Percentiles rank a stretch among this genome's conserved stretches.
Evolutionary conservation across 2,113 vertebrate genomes (phyloP).

Genomic region (Triplophysa dalaica): DNA sequence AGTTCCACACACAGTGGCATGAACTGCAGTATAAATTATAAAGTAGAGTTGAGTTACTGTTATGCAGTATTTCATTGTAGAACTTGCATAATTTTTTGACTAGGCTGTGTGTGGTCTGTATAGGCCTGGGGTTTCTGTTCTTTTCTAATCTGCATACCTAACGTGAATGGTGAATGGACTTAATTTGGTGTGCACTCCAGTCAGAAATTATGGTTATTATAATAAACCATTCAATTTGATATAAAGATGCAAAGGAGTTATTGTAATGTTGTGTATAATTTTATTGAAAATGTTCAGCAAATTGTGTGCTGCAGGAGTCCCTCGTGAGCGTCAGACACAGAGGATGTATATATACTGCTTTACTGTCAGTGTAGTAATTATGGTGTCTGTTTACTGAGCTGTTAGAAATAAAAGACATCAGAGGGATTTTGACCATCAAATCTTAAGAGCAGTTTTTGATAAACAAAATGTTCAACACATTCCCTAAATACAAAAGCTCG

Average conservation of each 20-base stretch:
- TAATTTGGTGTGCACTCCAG: conserved; percentile 10
- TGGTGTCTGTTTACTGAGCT: neutral
- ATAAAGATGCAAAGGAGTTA: neutral
- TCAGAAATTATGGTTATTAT: neutral
- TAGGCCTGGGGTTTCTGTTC: conserved; percentile 44
- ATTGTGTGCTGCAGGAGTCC: neutral
- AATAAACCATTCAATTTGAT: conserved; percentile 34
- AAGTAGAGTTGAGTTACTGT: conserved; percentile 63
- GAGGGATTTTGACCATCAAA: neutral
- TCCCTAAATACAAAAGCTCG: neutral
- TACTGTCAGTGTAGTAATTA: neutral
- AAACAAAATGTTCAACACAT: too few relatives aligned
- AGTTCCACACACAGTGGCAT: conserved; percentile 39
- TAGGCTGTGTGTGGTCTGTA: conserved; percentile 50
- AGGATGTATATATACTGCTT: neutral
- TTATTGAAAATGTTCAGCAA: neutral
- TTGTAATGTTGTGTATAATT: conserved; percentile 4
- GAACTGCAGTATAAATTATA: conserved; percentile 52
- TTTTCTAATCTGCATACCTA: conserved; percentile 56
- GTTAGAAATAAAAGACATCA: neutral
- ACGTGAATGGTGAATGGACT: conserved; percentile 55
- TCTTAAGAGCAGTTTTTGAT: neutral
- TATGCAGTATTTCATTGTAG: conserved; percentile 66
- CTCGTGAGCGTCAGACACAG: neutral
- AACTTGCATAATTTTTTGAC: conserved; percentile 62